phyloP scores from a whole-genome alignment of 2,888 invertebrate species.

The Julus scanicus region DNA sequence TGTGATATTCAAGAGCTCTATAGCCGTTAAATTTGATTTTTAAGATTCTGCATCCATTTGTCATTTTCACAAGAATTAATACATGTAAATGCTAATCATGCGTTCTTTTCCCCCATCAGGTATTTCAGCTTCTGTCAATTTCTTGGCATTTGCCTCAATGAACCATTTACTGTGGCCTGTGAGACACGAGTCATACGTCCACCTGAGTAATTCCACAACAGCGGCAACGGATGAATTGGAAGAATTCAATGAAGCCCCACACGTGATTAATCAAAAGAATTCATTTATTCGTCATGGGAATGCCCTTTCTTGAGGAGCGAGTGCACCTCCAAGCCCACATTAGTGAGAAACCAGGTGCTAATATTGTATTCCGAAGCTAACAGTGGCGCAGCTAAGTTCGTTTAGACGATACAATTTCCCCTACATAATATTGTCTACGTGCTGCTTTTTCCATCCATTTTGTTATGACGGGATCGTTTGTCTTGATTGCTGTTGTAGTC shows the following conservation, averaged over 20 bases:
- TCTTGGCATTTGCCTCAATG: constrained; percentile 93
- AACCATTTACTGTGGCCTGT: constrained; percentile 96
- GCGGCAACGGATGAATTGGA: constrained; percentile 80
- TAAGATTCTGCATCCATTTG: no score
- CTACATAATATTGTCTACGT: background rate
- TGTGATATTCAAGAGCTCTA: background rate
- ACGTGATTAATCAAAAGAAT: constrained; percentile 64
- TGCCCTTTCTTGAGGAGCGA: constrained; percentile 24
- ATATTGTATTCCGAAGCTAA: background rate
- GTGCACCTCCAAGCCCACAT: background rate
- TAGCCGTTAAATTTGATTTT: no score
- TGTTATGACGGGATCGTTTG: background rate
- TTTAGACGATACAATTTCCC: background rate
- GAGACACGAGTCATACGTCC: constrained; percentile 89
- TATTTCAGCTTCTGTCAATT: constrained; percentile 95
- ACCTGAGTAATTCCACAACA: constrained; percentile 74
- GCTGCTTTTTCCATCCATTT: constrained; percentile 1
- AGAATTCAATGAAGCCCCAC: constrained; percentile 91
- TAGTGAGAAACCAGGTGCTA: background rate
- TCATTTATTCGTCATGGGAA: constrained; percentile 41
- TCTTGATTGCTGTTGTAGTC: constrained; percentile 60
- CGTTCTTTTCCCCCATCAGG: constrained; percentile 70
- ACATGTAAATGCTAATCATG: background rate
- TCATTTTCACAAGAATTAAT: no score
- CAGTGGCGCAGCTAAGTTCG: constrained; percentile 37